Evolutionary conservation across 2,113 vertebrate species (phyloP).

Genomic region (Synchiropus splendidus): DNA sequence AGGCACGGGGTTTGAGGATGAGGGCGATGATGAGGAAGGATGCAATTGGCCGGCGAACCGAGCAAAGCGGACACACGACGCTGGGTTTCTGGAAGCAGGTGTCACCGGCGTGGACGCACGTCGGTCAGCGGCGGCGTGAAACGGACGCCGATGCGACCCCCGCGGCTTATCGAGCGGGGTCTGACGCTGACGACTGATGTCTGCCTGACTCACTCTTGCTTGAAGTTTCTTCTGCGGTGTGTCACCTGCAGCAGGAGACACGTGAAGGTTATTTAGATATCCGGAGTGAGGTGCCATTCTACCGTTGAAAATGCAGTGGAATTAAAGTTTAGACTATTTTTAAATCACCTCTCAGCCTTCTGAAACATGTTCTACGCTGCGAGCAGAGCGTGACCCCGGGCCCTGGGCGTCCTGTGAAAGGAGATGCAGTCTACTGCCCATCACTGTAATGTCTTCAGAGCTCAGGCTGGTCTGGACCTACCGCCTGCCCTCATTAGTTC

Average conservation of each 20-base stretch:
- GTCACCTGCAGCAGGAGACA: no score
- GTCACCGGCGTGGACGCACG: constrained; percentile 7
- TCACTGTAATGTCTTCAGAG: constrained; percentile 21
- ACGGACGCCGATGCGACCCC: constrained; percentile 29
- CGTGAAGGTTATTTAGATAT: no score
- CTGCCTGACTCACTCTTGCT: no score
- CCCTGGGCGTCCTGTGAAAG: constrained; percentile 4
- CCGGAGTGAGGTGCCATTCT: no score
- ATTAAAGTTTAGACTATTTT: no score
- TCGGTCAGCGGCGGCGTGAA: constrained; percentile 33
- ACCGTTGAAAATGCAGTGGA: no score
- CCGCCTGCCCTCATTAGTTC: constrained; percentile 34
- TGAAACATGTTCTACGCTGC: no score
- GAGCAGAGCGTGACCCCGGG: no score
- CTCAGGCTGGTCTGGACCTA: constrained; percentile 10
- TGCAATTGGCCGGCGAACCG: constrained; percentile 8
- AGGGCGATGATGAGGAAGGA: constrained; percentile 7
- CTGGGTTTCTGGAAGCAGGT: background rate
- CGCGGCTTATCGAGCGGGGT: constrained; percentile 22
- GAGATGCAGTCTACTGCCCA: constrained; percentile 13
- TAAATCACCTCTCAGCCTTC: no score
- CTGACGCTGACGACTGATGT: constrained; percentile 11
- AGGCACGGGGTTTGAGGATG: constrained; percentile 1
- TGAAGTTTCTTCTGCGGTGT: no score
- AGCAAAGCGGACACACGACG: no score